A percentile compares a stretch with the other conserved stretches of the same genome.
These are phyloP conservation scores for Neomonachus schauinslandi DNA, from an alignment of 2,113 vertebrate species.

Conservation along the genomic window DNA sequence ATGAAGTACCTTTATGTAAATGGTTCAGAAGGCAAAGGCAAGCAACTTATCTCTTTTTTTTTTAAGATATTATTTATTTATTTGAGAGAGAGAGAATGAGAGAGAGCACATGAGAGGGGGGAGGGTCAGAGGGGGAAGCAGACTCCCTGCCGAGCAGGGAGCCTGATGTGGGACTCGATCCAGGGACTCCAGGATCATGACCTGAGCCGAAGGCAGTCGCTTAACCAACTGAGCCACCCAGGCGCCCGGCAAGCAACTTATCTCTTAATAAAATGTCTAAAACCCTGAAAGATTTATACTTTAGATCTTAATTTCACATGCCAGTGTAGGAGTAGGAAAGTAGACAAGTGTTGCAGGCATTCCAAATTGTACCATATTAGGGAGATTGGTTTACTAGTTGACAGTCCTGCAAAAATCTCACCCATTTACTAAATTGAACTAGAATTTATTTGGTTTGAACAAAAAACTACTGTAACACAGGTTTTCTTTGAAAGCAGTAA, in stretches of 20 bases:
- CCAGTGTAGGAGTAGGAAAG: not conserved
- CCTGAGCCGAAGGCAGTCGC: too few species aligned
- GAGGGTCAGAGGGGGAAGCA: too few species aligned
- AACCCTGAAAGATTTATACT: not conserved
- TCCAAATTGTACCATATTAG: not conserved
- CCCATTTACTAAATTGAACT: not conserved
- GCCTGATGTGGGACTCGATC: too few species aligned
- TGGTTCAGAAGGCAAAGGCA: not conserved
- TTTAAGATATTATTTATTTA: too few species aligned
- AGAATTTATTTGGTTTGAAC: not conserved
- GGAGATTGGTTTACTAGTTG: not conserved
- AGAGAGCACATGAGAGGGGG: too few species aligned
- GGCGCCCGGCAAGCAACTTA: not conserved
- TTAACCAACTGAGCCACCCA: too few species aligned
- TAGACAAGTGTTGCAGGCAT: not conserved
- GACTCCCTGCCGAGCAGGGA: too few species aligned
- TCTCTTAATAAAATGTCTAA: not conserved
- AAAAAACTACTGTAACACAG: not conserved
- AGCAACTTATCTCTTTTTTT: not conserved
- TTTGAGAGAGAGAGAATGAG: too few species aligned
- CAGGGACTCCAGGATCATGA: too few species aligned
- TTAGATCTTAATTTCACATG: not conserved
- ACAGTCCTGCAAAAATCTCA: not conserved
- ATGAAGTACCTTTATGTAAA: not conserved
- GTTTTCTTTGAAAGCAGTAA: slow-evolving; percentile 29